phyloP scores from a whole-genome alignment of 2,888 invertebrate species.

The Agonopterix subpropinquella region DNA sequence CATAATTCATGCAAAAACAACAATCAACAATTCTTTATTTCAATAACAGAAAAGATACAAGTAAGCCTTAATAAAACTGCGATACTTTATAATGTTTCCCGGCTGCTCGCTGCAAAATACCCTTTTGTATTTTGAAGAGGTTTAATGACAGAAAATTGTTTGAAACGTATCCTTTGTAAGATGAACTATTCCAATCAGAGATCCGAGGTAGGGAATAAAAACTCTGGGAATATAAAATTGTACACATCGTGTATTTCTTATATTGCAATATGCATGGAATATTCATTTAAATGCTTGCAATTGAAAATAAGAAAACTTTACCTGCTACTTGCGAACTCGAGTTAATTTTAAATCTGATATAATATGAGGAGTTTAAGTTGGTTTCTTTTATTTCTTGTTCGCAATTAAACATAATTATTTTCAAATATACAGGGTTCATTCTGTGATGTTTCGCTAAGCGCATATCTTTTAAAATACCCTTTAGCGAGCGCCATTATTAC shows the following conservation, averaged over 20 bases:
- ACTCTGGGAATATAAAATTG: conserved; percentile 35
- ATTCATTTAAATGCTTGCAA: conserved; percentile 1
- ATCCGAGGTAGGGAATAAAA: conserved; percentile 10
- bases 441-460: too few relatives aligned
- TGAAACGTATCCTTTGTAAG: conserved; percentile 39
- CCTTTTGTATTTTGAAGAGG: conserved; percentile 40
- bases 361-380: too few relatives aligned
- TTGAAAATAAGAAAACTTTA: too few relatives aligned
- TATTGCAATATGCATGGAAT: conserved; percentile 4
- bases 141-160: conserved; percentile 61
- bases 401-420: too few relatives aligned
- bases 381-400: too few relatives aligned
- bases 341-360: too few relatives aligned
- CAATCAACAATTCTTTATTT: too few relatives aligned
- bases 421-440: too few relatives aligned
- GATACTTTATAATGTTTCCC: conserved; percentile 27
- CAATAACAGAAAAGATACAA: conserved; percentile 6
- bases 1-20: too few relatives aligned
- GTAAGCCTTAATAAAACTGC: conserved; percentile 43
- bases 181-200: conserved; percentile 51
- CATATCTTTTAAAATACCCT: too few relatives aligned
- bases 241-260: conserved; percentile 17
- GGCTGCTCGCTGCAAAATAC: conserved; percentile 25
- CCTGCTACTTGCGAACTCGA: too few relatives aligned
- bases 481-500: too few relatives aligned